Base-by-base conservation (phyloP, 2,113 vertebrate species). In the Epinephelus moara region DNA sequence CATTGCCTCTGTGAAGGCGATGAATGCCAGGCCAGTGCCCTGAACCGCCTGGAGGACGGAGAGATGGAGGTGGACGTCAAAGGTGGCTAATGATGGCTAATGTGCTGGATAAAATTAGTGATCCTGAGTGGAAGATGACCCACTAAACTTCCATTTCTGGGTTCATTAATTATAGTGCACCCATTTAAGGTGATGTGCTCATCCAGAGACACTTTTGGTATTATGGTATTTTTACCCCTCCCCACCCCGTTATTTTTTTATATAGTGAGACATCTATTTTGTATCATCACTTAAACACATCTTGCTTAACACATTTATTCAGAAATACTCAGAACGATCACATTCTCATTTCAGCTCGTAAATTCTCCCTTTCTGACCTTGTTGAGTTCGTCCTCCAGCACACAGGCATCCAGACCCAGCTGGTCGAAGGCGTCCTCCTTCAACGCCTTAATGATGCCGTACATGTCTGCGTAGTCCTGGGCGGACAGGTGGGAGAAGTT, bases 1-100 rank as follows among this genome's bases (percentile, higher is more conserved):
- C 98, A 99, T 99, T 90, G 98, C 98, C 93, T 99, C 98, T 0
- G 98, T 99, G 95, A 99, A 99, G 85, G 98, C 98, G 1, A 99
- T 99, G 91, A 99, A 99, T n/a, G 98, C 98, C 94, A 99, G 91
- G 66, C 98, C 98, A 1, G 98, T 99, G 49, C 98, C 98, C 92
- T 99, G 98, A 85, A 99, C 98, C 0, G 98, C 96, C 98, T 99
- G 93, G 13, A 80, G 40, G 79, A 86, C 0, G 57, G 14, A 75
- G 45, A 81, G 40, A 68, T 30, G 23, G n/a, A 61, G 11, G 11
- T n/a, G 10, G 33, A 62, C 7, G n/a, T 69, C 3, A 70, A 47
- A 13, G 2, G 1, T 14, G 33, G 21, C 11, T 53, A 47, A 25
- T 40, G 70, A 52, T 59, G 23, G 57, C 23, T 21, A n/a, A 62